Conservation (phyloP, 2,888 invertebrate genomes). For the Rotaria macrura region DNA sequence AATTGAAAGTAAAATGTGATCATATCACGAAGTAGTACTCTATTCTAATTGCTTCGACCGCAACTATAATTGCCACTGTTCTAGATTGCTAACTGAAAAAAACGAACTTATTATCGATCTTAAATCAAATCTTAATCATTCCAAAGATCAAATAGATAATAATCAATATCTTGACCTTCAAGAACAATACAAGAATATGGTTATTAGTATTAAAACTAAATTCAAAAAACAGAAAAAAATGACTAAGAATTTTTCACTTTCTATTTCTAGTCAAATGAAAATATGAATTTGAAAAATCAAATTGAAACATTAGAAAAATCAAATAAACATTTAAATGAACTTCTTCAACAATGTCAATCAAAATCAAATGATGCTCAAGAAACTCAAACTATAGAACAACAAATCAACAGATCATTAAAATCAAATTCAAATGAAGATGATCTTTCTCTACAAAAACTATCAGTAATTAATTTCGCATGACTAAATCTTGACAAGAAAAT, state of each 20-base stretch:
- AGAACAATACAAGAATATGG: constrained; percentile 59
- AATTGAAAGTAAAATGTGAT: not conserved
- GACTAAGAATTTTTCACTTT: too few species aligned
- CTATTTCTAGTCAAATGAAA: not conserved
- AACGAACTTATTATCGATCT: not conserved
- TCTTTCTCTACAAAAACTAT: not conserved
- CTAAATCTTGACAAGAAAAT: too few species aligned
- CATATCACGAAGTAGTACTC: not conserved
- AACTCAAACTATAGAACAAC: not conserved
- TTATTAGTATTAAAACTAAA: not conserved
- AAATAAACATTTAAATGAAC: not conserved
- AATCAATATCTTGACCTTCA: constrained; percentile 68
- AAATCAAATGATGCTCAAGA: not conserved
- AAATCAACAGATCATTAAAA: not conserved
- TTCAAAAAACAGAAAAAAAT: too few species aligned
- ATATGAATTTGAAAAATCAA: not conserved
- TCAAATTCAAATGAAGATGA: not conserved
- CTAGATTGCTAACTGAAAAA: not conserved
- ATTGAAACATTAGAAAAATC: not conserved
- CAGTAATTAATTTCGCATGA: not conserved
- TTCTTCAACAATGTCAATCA: not conserved
- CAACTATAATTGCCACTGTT: too few species aligned
- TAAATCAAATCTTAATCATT: not conserved
- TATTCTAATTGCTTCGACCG: not conserved
- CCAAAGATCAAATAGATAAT: constrained; percentile 53